These are phyloP conservation scores for Oedothorax gibbosus DNA, from an alignment of 1,140 invertebrate genomes.

Conservation along the genomic window DNA sequence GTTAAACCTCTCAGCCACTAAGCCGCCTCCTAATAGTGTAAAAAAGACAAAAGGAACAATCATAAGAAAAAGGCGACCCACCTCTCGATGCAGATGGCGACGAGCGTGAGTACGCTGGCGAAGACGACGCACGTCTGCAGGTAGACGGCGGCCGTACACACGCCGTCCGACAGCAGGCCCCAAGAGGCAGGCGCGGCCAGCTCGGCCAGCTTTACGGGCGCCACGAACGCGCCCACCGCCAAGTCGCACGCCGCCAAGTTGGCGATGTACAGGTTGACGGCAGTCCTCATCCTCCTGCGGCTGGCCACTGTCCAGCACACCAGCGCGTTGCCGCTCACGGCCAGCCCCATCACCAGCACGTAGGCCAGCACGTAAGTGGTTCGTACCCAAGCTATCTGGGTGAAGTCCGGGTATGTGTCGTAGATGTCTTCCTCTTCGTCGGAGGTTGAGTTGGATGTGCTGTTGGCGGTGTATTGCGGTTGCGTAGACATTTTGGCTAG, in stretches of 20 bases:
- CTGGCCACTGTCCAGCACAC: slow-evolving; percentile 66
- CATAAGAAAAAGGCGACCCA: slow-evolving; percentile 62
- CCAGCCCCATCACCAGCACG: slow-evolving; percentile 67
- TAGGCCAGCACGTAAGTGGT: slow-evolving; percentile 67
- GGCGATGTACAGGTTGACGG: slow-evolving; percentile 72
- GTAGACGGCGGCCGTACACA: slow-evolving; percentile 69
- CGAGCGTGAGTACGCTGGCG: slow-evolving; percentile 69
- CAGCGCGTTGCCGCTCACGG: slow-evolving; percentile 67
- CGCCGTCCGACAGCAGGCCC: slow-evolving; percentile 67
- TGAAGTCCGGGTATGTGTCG: slow-evolving; percentile 63
- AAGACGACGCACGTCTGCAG: slow-evolving; percentile 68
- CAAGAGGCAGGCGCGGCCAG: slow-evolving; percentile 68
- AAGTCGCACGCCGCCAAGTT: slow-evolving; percentile 71
- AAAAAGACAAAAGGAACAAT: background rate
- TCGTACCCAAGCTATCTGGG: slow-evolving; percentile 64
- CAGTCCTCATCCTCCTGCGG: slow-evolving; percentile 71
- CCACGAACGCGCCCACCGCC: slow-evolving; percentile 70
- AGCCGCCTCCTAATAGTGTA: too few species aligned
- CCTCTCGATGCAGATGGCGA: slow-evolving; percentile 72
- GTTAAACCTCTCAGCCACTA: too few species aligned
- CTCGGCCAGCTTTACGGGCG: slow-evolving; percentile 71
- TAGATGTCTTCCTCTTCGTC: too few species aligned
- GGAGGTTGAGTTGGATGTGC: too few species aligned
- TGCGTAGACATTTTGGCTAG: too few species aligned
- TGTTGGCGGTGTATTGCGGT: too few species aligned